Conservation (phyloP, 2,888 invertebrate genomes). For the Mesorhabditis sp. region DNA sequence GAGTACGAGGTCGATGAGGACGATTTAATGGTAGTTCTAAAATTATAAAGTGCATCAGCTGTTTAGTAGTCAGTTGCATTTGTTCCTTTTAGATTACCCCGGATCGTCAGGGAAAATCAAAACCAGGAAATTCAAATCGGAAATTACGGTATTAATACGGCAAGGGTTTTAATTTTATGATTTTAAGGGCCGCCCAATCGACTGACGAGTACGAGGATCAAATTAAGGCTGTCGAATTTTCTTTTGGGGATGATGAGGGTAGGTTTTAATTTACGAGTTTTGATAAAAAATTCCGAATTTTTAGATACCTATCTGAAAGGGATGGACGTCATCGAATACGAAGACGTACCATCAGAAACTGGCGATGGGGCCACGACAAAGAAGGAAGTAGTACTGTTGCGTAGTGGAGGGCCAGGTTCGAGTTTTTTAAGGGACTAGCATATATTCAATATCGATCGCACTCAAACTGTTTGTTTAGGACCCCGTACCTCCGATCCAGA, state of each 20-base stretch:
- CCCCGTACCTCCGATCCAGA: background rate
- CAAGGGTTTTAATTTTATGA: too few relatives aligned
- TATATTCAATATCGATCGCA: background rate
- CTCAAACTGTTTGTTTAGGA: background rate
- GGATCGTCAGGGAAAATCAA: too few relatives aligned
- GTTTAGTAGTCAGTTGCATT: background rate
- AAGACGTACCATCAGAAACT: background rate
- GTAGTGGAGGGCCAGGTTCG: background rate
- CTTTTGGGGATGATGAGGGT: background rate
- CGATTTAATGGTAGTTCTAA: slow-evolving; percentile 22
- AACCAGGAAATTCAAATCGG: too few relatives aligned
- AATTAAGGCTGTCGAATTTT: background rate
- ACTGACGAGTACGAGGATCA: background rate
- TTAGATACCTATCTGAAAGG: background rate
- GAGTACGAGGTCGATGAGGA: slow-evolving; percentile 27
- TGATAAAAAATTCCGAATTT: background rate
- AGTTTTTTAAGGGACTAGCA: background rate
- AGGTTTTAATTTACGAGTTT: background rate
- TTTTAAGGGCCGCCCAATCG: background rate
- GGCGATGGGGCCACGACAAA: background rate
- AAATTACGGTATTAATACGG: too few relatives aligned
- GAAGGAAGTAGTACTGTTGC: background rate
- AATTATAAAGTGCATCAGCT: background rate
- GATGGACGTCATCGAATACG: background rate
- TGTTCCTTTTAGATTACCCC: too few relatives aligned